Percentiles rank a stretch among this genome's conserved stretches.
phyloP scores from a whole-genome alignment of 2,113 vertebrate genomes.

The Cathartes aura region DNA sequence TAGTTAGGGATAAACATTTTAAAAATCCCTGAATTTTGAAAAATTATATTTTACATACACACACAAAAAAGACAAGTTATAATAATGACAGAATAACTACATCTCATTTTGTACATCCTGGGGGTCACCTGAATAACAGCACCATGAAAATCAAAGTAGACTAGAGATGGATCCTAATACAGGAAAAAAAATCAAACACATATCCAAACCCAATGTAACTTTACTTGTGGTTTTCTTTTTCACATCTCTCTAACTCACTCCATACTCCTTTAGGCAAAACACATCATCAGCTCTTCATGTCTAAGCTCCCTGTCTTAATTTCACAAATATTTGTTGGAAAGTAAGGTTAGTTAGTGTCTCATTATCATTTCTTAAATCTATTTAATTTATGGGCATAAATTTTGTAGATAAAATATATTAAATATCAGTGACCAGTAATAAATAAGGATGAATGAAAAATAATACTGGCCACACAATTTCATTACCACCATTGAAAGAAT shows the following conservation, averaged over 20 bases:
- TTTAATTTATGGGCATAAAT: not conserved
- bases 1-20: not conserved
- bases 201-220: not conserved
- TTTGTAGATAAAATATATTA: not conserved
- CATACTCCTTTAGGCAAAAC: not conserved
- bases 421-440: not conserved
- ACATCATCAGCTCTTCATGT: not conserved
- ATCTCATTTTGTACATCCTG: not conserved
- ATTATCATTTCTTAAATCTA: not conserved
- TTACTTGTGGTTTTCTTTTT: not conserved
- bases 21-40: not conserved
- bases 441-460: not conserved
- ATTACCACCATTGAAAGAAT: not conserved
- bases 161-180: not conserved
- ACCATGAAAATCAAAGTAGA: not conserved
- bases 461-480: not conserved
- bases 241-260: not conserved
- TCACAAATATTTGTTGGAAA: not conserved
- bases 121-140: not conserved
- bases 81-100: not conserved
- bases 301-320: not conserved
- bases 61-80: accelerated
- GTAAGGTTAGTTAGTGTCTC: not conserved
- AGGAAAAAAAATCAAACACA: not conserved
- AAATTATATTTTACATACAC: not conserved